Evolutionary conservation across 2,113 vertebrate genomes (phyloP).

Genomic region (Terrapene triunguis): DNA sequence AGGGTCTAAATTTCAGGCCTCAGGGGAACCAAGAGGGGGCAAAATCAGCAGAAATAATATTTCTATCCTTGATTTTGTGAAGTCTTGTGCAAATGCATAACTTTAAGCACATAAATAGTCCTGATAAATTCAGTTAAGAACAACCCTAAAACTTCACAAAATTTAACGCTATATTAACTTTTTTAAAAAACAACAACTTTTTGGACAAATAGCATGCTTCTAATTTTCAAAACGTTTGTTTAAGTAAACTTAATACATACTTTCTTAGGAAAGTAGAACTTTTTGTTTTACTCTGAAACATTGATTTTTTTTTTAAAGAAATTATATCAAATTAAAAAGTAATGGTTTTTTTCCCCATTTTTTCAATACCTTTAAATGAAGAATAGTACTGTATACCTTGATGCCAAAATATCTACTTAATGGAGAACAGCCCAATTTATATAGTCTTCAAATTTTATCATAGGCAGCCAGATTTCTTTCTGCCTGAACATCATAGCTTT

Average conservation of each 20-base stretch:
- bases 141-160: not conserved
- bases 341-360: not conserved
- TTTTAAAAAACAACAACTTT: not conserved
- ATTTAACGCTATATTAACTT: not conserved
- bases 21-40: not conserved
- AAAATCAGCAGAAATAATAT: not conserved
- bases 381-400: not conserved
- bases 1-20: not conserved
- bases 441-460: not conserved
- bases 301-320: not conserved
- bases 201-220: not conserved
- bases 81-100: not conserved
- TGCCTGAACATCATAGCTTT: not conserved
- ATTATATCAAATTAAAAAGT: not conserved
- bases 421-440: not conserved
- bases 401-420: not conserved
- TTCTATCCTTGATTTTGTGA: not conserved
- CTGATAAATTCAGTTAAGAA: not conserved
- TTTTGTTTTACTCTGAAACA: not conserved
- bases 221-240: not conserved
- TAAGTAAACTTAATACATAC: not conserved
- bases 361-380: not conserved
- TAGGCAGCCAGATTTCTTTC: slow-evolving; percentile 11
- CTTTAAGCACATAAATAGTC: not conserved
- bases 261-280: not conserved